These are phyloP conservation scores for Atta texana DNA, from an alignment of 1,140 invertebrate genomes.

Conservation along the genomic window DNA sequence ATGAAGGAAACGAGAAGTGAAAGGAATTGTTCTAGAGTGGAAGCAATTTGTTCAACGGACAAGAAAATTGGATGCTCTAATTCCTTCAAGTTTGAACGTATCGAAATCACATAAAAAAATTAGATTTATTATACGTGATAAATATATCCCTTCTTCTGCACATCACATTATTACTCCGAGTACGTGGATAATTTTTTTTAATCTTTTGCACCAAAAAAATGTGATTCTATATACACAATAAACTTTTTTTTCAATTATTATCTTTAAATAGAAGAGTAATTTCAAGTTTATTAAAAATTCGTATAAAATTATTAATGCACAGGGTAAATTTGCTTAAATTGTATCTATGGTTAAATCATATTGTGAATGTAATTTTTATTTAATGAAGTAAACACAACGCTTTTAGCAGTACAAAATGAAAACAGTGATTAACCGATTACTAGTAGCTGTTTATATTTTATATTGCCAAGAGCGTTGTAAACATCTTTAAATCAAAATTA, in stretches of 20 bases:
- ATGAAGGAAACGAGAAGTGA: constrained; percentile 5
- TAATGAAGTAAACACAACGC: no score
- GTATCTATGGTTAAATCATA: no score
- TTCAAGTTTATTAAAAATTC: background rate
- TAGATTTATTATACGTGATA: background rate
- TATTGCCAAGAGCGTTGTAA: no score
- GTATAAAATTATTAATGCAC: background rate
- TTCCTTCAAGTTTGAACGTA: constrained; percentile 1
- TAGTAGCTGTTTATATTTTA: no score
- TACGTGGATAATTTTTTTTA: background rate
- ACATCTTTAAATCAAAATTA: no score
- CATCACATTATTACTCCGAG: background rate
- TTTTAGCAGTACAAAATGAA: no score
- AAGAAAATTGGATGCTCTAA: constrained; percentile 20
- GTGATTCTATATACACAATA: background rate
- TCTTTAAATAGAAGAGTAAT: background rate
- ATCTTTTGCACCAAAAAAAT: background rate
- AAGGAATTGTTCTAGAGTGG: constrained; percentile 11
- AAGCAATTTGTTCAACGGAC: constrained; percentile 41
- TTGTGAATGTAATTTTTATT: no score
- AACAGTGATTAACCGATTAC: no score
- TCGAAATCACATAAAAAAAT: constrained; percentile 14
- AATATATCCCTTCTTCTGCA: background rate
- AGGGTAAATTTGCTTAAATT: no score
- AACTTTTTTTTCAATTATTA: constrained; percentile 14